Evolutionary conservation across 2,113 vertebrate species (phyloP), one percentile per base, ranked within the genome.

Genomic region (Pandion haliaetus): DNA sequence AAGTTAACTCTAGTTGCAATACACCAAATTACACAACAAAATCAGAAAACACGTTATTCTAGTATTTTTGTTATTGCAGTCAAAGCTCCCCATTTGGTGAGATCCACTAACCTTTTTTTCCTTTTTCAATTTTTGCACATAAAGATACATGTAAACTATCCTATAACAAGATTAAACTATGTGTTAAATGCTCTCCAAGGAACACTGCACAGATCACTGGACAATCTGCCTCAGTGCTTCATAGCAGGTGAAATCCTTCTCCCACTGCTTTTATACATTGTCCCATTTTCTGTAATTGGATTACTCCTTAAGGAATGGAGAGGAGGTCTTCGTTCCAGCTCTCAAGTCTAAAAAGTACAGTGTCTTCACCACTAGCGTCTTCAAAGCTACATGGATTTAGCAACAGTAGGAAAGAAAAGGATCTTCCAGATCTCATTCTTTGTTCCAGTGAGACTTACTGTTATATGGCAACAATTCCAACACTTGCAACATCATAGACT

Each of bases 81-180:
- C 32, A 83, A 80, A 77, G 5, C 14, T 73, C 4, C 13, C 12
- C 12, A 1, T 66, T 82, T 42, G 81, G 9, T 73, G 45, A 65
- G 5, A 9, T 20, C 17, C 12, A 44, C 0, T 4, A 76, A 63
- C 2, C 2, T 1, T 25, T 29, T n/a, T 38, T 10, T 10, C n/a
- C n/a, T 2, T 36, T 44, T 32, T 7, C 2, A n/a, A 9, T 62
- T 65, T 88, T 79, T 18, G 1, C 14, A 26, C 20, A 28, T 32
- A 54, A 72, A 32, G 8, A 28, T n/a, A 24, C 12, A 26, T 4
- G 3, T 23, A 84, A 94, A 63, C n/a, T 83, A 36, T n/a, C 18
- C 18, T 59, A 16, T 26, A 71, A 31, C 32, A 42, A 73, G 29
- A 86, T 50, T 74, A 88, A 92, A 77, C 15, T 58, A 34, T 15